Percentiles rank a stretch among this genome's conserved stretches.
phyloP scores from a whole-genome alignment of 92 coral and sea anemone species.

The Epizoanthus rinbou region DNA sequence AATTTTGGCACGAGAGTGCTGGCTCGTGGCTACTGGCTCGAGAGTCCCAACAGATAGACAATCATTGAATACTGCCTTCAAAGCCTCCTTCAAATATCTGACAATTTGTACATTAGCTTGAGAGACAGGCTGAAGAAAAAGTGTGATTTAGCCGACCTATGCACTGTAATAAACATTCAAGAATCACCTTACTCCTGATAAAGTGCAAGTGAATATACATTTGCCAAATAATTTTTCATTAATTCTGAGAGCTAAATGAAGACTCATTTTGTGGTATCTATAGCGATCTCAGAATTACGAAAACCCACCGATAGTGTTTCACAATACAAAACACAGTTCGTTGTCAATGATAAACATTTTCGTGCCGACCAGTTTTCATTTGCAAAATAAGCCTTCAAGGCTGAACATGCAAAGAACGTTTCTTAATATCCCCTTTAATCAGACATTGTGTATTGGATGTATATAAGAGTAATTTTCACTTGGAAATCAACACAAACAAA shows the following conservation, averaged over 20 bases:
- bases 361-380: slow-evolving; percentile 12
- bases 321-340: slow-evolving; percentile 12
- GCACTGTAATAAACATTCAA: background rate
- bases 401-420: background rate
- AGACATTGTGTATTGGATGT: background rate
- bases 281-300: slow-evolving; percentile 35
- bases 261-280: slow-evolving; percentile 20
- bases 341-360: background rate
- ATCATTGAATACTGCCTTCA: background rate
- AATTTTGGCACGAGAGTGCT: slow-evolving; percentile 44
- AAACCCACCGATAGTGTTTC: slow-evolving; percentile 40
- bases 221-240: slow-evolving; percentile 11
- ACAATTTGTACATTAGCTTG: slow-evolving; percentile 3
- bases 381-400: background rate
- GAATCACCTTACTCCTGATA: background rate
- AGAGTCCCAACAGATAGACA: background rate
- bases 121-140: background rate
- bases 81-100: slow-evolving; percentile 13
- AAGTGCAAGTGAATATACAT: slow-evolving; percentile 19
- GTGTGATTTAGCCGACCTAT: background rate
- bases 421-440: background rate
- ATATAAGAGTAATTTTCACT: background rate
- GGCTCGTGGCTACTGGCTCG: slow-evolving; percentile 11
- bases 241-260: slow-evolving; percentile 42
- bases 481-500: background rate